These are phyloP conservation scores for Poeciliopsis infans DNA, from an alignment of 2,797 vertebrate genomes.

Conservation along the genomic window DNA sequence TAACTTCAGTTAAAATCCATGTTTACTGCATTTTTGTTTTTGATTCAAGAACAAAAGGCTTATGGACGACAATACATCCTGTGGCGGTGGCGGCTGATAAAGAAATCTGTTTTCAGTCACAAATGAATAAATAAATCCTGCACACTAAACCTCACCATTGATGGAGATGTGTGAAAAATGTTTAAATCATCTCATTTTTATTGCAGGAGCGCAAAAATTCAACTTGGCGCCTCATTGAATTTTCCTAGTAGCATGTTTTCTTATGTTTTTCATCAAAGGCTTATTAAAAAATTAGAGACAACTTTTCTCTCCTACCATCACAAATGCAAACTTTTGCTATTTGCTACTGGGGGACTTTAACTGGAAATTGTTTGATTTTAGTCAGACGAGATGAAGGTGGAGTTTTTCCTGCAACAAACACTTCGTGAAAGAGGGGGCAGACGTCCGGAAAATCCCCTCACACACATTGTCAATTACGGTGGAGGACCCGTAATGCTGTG, in stretches of 20 bases:
- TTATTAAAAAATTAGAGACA: neutral
- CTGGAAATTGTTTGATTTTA: neutral
- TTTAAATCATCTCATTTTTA: neutral
- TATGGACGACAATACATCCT: constrained; percentile 19
- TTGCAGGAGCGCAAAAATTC: neutral
- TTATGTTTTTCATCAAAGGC: neutral
- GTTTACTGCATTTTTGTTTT: neutral
- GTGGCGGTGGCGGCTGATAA: neutral
- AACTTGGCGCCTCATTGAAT: neutral
- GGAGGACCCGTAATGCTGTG: neutral
- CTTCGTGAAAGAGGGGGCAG: neutral
- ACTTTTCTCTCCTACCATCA: neutral
- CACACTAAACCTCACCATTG: neutral
- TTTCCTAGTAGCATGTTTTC: neutral
- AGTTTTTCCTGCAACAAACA: neutral
- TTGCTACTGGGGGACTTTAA: neutral
- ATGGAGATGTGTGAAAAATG: neutral
- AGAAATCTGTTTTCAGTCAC: neutral
- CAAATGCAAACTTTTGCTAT: neutral
- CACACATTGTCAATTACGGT: neutral
- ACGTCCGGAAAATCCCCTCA: neutral
- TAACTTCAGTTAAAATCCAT: constrained; percentile 6
- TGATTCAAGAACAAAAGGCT: constrained; percentile 5
- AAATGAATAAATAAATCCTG: neutral
- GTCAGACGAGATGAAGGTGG: neutral